A percentile compares a stretch with the other conserved stretches of the same genome.
Evolutionary conservation across 2,888 invertebrate species (phyloP).

Genomic region (Cataglyphis cursor): DNA sequence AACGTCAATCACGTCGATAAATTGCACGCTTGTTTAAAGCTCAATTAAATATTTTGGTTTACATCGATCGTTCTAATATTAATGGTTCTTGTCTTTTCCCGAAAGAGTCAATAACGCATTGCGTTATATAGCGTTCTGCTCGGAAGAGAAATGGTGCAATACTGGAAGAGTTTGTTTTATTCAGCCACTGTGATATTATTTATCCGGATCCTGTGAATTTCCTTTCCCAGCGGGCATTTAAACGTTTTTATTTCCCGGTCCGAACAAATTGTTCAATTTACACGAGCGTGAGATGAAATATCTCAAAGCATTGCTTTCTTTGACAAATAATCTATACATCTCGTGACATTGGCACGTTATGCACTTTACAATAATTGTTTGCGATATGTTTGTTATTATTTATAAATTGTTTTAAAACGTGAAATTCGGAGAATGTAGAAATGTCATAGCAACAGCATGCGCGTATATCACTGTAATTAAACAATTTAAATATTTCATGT

Average conservation of each 20-base stretch:
- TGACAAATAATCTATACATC: background rate
- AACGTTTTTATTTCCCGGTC: background rate
- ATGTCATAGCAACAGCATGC: background rate
- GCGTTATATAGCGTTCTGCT: background rate
- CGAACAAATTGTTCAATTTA: background rate
- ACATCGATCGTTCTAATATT: background rate
- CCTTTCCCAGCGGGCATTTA: background rate
- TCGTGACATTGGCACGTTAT: background rate
- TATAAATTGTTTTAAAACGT: background rate
- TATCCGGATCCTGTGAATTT: background rate
- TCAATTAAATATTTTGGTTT: background rate
- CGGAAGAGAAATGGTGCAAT: background rate
- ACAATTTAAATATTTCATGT: background rate
- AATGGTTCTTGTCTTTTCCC: background rate
- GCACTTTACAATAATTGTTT: background rate
- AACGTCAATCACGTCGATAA: background rate
- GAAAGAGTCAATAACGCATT: conserved; percentile 19
- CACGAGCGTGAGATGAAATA: background rate
- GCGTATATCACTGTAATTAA: background rate
- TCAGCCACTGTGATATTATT: background rate
- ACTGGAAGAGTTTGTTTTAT: background rate
- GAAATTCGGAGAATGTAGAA: background rate
- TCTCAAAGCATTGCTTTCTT: background rate
- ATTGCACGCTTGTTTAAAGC: background rate
- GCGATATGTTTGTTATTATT: background rate